phyloP scores from a whole-genome alignment of 1,140 invertebrate species.

The Globodera rostochiensis region DNA sequence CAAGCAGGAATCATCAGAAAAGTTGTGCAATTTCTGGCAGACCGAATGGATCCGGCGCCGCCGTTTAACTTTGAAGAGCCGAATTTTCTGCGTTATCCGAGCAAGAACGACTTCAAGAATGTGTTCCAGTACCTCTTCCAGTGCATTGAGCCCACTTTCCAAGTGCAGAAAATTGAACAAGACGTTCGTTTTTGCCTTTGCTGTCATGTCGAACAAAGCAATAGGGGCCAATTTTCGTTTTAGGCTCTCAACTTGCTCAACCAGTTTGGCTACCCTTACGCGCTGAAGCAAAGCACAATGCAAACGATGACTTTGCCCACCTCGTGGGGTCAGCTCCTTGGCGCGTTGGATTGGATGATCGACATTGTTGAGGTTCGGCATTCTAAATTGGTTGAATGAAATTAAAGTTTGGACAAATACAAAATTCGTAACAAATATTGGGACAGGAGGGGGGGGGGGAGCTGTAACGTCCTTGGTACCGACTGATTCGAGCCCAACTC shows the following conservation, averaged over 20 bases:
- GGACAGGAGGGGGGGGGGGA: no score
- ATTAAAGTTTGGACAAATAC: no score
- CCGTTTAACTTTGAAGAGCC: conserved; percentile 6
- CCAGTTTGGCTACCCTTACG: conserved; percentile 38
- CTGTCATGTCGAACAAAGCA: not conserved
- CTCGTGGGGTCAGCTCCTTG: conserved; percentile 31
- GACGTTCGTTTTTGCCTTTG: not conserved
- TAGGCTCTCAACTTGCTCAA: conserved; percentile 31
- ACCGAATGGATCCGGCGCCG: conserved; percentile 14
- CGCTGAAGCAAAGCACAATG: conserved; percentile 41
- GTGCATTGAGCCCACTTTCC: conserved; percentile 15
- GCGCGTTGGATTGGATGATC: conserved; percentile 34
- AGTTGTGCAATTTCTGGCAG: conserved; percentile 20
- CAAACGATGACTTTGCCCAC: conserved; percentile 35
- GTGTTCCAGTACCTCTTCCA: conserved; percentile 21
- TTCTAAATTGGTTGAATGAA: not conserved
- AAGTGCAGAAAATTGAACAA: conserved; percentile 14
- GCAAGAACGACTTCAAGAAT: conserved; percentile 11
- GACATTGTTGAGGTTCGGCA: conserved; percentile 27
- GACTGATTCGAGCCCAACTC: no score
- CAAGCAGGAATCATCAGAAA: conserved; percentile 14
- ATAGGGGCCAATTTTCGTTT: not conserved
- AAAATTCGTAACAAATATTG: no score
- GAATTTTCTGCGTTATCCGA: conserved; percentile 5
- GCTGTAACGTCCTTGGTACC: no score